Conservation (phyloP, 2,113 vertebrate genomes). For the Cyanocitta stelleri region DNA sequence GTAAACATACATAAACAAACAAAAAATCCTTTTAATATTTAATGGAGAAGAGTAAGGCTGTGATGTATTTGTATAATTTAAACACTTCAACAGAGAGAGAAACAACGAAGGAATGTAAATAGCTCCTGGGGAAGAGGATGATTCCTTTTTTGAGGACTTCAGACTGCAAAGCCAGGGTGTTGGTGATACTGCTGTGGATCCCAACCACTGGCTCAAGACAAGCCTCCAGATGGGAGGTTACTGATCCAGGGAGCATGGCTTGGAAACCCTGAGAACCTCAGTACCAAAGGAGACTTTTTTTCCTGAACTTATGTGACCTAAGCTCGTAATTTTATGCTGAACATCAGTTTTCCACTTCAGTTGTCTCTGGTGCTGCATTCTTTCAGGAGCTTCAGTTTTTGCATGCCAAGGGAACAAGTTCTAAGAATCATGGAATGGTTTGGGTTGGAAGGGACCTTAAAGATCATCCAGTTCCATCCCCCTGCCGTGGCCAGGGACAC, state of each 20-base stretch:
- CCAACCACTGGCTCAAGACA: background rate
- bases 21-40: background rate
- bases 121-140: background rate
- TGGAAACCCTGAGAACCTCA: background rate
- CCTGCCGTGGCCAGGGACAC: background rate
- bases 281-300: background rate
- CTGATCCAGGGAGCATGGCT: background rate
- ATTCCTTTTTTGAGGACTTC: background rate
- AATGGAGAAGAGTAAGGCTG: background rate
- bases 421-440: background rate
- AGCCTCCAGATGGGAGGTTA: background rate
- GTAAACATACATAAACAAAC: background rate
- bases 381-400: background rate
- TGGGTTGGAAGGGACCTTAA: background rate
- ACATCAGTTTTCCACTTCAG: background rate
- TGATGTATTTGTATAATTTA: background rate
- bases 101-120: background rate
- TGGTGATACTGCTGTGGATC: background rate
- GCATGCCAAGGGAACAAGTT: background rate
- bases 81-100: background rate
- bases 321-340: background rate
- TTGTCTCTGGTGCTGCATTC: background rate
- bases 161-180: background rate
- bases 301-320: background rate
- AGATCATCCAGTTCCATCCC: accelerated